These are phyloP conservation scores for Andricus grossulariae DNA, from an alignment of 1,140 invertebrate species.

Conservation along the genomic window DNA sequence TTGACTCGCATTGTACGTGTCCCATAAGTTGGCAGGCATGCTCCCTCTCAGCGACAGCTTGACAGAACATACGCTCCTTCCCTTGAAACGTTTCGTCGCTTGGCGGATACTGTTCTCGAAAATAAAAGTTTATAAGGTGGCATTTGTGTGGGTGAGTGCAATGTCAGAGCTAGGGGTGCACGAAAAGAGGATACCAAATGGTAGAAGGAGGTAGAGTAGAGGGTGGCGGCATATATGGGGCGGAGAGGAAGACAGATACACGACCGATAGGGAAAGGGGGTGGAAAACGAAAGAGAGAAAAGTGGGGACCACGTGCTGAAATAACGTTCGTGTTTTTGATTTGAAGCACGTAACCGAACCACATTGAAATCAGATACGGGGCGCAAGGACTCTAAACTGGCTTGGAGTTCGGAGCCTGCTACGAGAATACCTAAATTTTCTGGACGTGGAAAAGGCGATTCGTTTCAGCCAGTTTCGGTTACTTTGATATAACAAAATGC, in stretches of 20 bases:
- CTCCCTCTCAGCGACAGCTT: conserved; percentile 72
- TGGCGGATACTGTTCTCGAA: conserved; percentile 50
- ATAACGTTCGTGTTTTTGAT: conserved; percentile 70
- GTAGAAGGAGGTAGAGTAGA: conserved; percentile 17
- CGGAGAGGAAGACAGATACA: not conserved
- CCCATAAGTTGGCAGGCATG: conserved; percentile 72
- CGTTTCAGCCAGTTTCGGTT: conserved; percentile 13
- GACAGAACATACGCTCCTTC: conserved; percentile 71
- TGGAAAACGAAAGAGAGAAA: conserved; percentile 50
- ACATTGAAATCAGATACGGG: conserved; percentile 72
- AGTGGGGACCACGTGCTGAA: conserved; percentile 62
- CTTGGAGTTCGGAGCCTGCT: conserved; percentile 57
- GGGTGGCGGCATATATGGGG: not conserved
- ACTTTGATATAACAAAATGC: not conserved
- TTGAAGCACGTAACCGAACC: conserved; percentile 71
- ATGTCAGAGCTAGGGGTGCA: conserved; percentile 24
- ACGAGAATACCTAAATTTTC: conserved; percentile 61
- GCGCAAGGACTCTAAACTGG: conserved; percentile 65
- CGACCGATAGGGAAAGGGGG: not conserved
- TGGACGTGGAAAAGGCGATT: conserved; percentile 14
- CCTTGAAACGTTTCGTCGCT: conserved; percentile 44
- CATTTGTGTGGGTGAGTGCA: conserved; percentile 45
- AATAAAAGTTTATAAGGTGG: conserved; percentile 69
- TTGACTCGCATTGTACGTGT: conserved; percentile 71
- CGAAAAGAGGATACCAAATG: conserved; percentile 7